Percentiles rank a stretch among this genome's conserved stretches.
Evolutionary conservation across 2,888 invertebrate species (phyloP).

Genomic region (Euphydryas editha): DNA sequence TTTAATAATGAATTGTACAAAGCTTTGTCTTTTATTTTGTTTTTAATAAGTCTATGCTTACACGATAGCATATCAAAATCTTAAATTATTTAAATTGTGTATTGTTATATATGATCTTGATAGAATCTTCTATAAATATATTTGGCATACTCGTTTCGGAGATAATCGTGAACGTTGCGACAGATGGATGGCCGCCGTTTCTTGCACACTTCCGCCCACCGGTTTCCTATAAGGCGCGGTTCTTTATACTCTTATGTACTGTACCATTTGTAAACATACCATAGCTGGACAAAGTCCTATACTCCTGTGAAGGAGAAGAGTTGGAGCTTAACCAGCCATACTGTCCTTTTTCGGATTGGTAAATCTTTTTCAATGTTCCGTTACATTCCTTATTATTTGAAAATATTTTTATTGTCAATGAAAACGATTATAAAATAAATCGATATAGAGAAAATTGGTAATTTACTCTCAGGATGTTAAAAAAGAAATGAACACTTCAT

Average conservation of each 20-base stretch:
- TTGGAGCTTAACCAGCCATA: no score
- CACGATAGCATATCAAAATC: background rate
- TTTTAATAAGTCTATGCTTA: background rate
- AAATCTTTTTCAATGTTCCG: constrained; percentile 46
- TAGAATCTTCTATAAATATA: constrained; percentile 28
- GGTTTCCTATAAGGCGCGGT: constrained; percentile 63
- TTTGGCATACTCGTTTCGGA: constrained; percentile 31
- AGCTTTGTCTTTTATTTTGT: background rate
- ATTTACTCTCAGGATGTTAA: no score
- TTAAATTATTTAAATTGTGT: background rate
- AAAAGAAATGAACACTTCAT: no score
- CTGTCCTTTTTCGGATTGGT: no score
- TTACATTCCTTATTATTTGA: constrained; percentile 6
- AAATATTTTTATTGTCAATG: background rate
- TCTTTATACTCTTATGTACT: constrained; percentile 65
- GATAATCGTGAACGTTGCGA: constrained; percentile 35
- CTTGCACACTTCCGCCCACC: constrained; percentile 75
- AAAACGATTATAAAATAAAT: background rate
- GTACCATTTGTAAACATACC: no score
- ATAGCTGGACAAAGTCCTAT: no score
- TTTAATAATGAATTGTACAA: background rate
- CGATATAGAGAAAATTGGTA: background rate
- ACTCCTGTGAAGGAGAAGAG: no score
- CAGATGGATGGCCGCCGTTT: constrained; percentile 40
- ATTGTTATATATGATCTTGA: background rate